Evolutionary conservation across 2,113 vertebrate genomes (phyloP), one percentile per base, ranked within the genome.

Genomic region (Puffinus mauretanicus): DNA sequence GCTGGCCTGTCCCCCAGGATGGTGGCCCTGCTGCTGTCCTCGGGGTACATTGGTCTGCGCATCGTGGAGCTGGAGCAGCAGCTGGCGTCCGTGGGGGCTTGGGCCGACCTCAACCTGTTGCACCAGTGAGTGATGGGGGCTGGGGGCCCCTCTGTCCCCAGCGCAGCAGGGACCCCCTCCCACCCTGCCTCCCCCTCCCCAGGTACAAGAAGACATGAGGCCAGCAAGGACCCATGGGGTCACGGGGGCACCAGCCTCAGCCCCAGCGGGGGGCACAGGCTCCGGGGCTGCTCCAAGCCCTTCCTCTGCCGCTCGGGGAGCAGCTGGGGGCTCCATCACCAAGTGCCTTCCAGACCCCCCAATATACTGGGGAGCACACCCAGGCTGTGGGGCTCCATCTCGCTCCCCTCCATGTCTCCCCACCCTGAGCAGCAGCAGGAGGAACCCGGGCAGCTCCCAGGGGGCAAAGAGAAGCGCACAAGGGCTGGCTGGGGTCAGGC

Each of bases 41-140:
- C 98, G 0, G 98, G 98, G 26, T 99, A 99, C 96, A 98, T 99
- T 2, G 98, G 98, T 14, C 95, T 99, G 72, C 98, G 99, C 38
- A 98, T 99, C 3, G 82, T 96, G 49, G 98, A 98, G 62, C 95
- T 99, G 94, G 99, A 99, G 90, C 98, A 99, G 84, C 99, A 98
- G 97, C 94, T 99, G 94, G 98, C 60, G 0, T 97, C 98, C 0
- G 54, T 96, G 5, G 98, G 98, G 27, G 98, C 98, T 3, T 94
- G 98, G 93, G 97, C 98, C 0, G 96, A 98, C 80, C 97, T 98
- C 95, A 97, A 70, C 61, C 10, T 60, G 36, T 49, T 76, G 6
- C 82, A 71, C 12, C 82, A 58, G 92, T 97, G 91, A 97, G 95
- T 85, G 47, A 30, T 1, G 2, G 32, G 30, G 25, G 11, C 10